A percentile compares a stretch with the other conserved stretches of the same genome.
Evolutionary conservation across 2,888 invertebrate species (phyloP).

Genomic region (Pammene fasciana): DNA sequence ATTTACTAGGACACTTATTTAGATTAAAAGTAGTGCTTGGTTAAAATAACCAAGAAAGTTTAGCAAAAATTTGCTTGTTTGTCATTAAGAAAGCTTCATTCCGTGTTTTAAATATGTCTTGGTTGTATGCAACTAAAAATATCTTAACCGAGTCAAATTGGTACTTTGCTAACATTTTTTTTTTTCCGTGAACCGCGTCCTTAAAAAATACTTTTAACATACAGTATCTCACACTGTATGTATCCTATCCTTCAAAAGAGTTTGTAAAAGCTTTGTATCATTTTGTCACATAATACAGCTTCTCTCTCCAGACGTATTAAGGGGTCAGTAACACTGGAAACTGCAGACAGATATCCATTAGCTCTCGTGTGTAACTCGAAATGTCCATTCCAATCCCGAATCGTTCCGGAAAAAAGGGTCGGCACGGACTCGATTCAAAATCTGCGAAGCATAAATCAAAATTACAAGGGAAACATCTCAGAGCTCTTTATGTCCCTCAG

Average conservation of each 20-base stretch:
- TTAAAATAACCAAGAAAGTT: too few relatives aligned
- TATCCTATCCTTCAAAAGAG: conserved; percentile 1
- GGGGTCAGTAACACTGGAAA: conserved; percentile 11
- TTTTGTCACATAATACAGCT: conserved; percentile 6
- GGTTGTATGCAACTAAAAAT: too few relatives aligned
- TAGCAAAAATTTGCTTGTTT: too few relatives aligned
- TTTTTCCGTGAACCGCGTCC: too few relatives aligned
- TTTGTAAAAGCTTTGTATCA: conserved; percentile 20
- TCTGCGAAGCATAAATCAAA: conserved; percentile 68
- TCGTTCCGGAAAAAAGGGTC: conserved; percentile 61
- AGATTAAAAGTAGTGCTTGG: too few relatives aligned
- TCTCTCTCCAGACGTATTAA: too few relatives aligned
- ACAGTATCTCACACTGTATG: background rate
- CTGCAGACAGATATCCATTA: conserved; percentile 51
- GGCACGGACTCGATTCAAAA: conserved; percentile 55
- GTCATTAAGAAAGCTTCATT: too few relatives aligned
- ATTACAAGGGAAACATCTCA: conserved; percentile 71
- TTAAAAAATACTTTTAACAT: background rate
- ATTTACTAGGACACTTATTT: too few relatives aligned
- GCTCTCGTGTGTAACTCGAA: conserved; percentile 49
- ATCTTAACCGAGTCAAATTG: too few relatives aligned
- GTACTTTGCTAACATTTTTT: too few relatives aligned
- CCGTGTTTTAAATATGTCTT: too few relatives aligned
- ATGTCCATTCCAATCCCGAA: conserved; percentile 56
- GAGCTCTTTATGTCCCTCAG: conserved; percentile 43